Base-by-base conservation (phyloP, 2,113 vertebrate species). In the Eonycteris spelaea region DNA sequence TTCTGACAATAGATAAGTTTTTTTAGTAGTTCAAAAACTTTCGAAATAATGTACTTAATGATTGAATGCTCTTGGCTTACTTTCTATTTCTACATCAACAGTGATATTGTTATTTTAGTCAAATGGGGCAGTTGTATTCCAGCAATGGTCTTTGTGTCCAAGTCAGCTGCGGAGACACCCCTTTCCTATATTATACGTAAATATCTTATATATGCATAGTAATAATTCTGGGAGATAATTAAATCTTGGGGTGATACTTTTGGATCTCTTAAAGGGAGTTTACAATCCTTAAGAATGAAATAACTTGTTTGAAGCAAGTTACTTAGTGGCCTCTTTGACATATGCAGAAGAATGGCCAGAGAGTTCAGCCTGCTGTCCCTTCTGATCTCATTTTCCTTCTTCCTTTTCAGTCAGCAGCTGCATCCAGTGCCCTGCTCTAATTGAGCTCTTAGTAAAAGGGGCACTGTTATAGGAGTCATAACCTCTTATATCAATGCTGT, bases 1-100 rank as follows among this genome's bases (percentile, higher is more conserved):
- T 91, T 87, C 90, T 78, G 84, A 97, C 86, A 90, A 51, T 90
- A 63, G 94, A 15, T 57, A 53, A 61, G 19, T 19, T 70, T 97
- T 71, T 96, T 93, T 78, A 33, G 90, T 68, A 78, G 84, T 67
- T 94, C 40, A 45, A 73, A 75, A 90, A 21, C 35, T 45, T 68
- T 96, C 3, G 68, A 84, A 86, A 90, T 93, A 84, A 21, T 73
- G 88, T 90, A 91, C 78, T 6, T 8, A 85, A 95, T 70, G 96
- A 7, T 97, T 86, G 71, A 91, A 38, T 45, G 86, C 95, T 98
- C 86, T 95, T 96, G 85, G n/a, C 92, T 10, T 70, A 38, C 33
- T 94, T 97, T 94, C 97, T 91, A 9, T 61, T 92, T 97, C 30
- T 89, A 16, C 90, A 77, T 97, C 92, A 89, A 90, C 79, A 43